Conservation (phyloP, 2,888 invertebrate species). For the Oscheius sp. region DNA sequence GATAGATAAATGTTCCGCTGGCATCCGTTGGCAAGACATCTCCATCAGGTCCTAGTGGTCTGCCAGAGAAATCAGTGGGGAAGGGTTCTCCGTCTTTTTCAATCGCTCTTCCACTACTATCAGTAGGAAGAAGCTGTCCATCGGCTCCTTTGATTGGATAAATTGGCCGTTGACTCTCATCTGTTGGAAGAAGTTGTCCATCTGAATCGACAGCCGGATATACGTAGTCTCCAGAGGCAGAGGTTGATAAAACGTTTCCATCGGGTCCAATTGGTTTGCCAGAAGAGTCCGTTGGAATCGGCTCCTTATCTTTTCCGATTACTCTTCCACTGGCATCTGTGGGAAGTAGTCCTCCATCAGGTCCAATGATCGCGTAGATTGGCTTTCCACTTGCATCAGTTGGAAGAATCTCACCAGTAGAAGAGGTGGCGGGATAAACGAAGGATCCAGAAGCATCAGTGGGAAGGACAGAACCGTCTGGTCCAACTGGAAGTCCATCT, state of each 20-base stretch:
- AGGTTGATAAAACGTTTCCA: constrained; percentile 44
- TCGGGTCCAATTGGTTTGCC: constrained; percentile 49
- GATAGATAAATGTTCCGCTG: constrained; percentile 40
- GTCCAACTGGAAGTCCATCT: constrained; percentile 41
- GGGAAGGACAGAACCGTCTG: constrained; percentile 37
- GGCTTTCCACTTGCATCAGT: constrained; percentile 49
- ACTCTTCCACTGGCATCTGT: constrained; percentile 49
- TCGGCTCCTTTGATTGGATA: constrained; percentile 54
- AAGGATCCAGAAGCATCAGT: constrained; percentile 45
- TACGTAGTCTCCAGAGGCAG: constrained; percentile 35
- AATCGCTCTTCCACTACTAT: constrained; percentile 41
- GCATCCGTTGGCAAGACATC: constrained; percentile 34
- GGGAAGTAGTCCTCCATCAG: constrained; percentile 13
- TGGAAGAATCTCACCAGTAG: constrained; percentile 42
- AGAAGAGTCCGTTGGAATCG: constrained; percentile 45
- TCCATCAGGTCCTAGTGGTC: constrained; percentile 41
- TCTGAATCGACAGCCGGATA: constrained; percentile 43
- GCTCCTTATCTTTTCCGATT: constrained; percentile 33
- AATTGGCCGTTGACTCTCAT: constrained; percentile 40
- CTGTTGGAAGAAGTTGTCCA: constrained; percentile 43
- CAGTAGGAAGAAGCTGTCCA: constrained; percentile 33
- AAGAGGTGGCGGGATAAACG: constrained; percentile 21
- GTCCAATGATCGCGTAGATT: constrained; percentile 1
- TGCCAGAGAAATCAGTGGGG: constrained; percentile 35
- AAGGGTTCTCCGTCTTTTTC: constrained; percentile 50